Base-by-base conservation (phyloP, 2,888 invertebrate species). In the Xestia ashworthii region DNA sequence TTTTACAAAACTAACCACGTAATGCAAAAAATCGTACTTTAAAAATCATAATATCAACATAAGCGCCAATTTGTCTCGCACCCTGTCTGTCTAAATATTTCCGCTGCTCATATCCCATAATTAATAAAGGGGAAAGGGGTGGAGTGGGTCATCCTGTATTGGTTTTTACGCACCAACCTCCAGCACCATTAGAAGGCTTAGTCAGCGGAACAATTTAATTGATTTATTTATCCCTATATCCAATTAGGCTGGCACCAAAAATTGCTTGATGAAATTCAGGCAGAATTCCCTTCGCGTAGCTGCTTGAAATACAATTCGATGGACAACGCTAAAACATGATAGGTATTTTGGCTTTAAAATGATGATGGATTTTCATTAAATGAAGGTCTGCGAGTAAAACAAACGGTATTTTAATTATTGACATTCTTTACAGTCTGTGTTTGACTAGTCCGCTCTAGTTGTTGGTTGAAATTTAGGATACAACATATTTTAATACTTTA, bases 161-260 rank as follows among this genome's bases (percentile, higher is more conserved):
- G 92, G 90, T 89, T 88, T 88, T 76, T 86, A 87, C 87, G 88
- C 86, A 83, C 82, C 91, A 88, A 87, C 88, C 90, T 89, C 89
- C 92, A 87, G 90, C 89, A 88, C 92, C 93, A 95, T 95, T 95
- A 95, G 90, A 88, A 88, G 84, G 86, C 69, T 91, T 94, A 93
- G 88, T 88, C 87, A 88, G 87, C 87, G 95, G 93, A 95, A 95
- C 92, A 93, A 93, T 95, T 95, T 95, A 95, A 95, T 95, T 95
- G 95, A 95, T 95, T 94, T 93, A 93, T 94, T 95, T 93, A 93
- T 92, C 90, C 92, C 87, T 89, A 89, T 91, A 92, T 93, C 93
- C 93, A 94, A 95, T 95, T 94, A 95, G 87, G 89, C 85, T 89
- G 89, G 87, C 85, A 86, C 83, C 86, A 85, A 92, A 91, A 92